phyloP scores from a whole-genome alignment of 2,113 vertebrate genomes.

The Ceuthmochares aereus region DNA sequence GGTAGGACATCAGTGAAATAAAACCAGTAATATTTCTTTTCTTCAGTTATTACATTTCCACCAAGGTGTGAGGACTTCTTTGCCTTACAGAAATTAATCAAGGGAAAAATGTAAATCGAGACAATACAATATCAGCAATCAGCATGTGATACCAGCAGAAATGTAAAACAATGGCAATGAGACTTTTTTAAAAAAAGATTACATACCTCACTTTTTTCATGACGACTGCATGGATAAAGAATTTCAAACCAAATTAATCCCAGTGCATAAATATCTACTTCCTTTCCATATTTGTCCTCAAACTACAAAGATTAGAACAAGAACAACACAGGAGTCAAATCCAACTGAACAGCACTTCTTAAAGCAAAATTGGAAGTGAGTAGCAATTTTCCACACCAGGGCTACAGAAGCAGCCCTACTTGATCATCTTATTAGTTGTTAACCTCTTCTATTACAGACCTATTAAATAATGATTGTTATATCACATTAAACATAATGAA shows the following conservation, averaged over 20 bases:
- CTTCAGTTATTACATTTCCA: neutral
- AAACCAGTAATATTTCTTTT: neutral
- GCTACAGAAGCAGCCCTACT: neutral
- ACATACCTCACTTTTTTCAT: slow-evolving; percentile 17
- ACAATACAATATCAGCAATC: neutral
- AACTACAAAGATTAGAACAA: slow-evolving; percentile 31
- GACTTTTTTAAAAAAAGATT: neutral
- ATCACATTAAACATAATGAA: neutral
- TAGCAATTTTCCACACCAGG: neutral
- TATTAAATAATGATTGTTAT: neutral
- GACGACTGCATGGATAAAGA: neutral
- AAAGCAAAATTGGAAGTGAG: neutral
- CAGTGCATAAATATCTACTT: slow-evolving; percentile 90
- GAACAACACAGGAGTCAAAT: neutral
- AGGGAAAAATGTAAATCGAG: neutral
- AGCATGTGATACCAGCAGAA: neutral
- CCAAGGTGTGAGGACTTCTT: neutral
- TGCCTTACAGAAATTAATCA: neutral
- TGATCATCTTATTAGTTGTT: neutral
- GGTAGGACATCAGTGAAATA: neutral
- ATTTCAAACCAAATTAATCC: slow-evolving; percentile 89
- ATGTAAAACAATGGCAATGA: neutral
- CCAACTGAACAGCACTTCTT: neutral
- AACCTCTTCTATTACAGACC: neutral
- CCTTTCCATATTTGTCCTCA: slow-evolving; percentile 61